Percentiles rank a stretch among this genome's conserved stretches.
Conservation (phyloP, 2,888 invertebrate species). For the Calameuta filiformis region DNA sequence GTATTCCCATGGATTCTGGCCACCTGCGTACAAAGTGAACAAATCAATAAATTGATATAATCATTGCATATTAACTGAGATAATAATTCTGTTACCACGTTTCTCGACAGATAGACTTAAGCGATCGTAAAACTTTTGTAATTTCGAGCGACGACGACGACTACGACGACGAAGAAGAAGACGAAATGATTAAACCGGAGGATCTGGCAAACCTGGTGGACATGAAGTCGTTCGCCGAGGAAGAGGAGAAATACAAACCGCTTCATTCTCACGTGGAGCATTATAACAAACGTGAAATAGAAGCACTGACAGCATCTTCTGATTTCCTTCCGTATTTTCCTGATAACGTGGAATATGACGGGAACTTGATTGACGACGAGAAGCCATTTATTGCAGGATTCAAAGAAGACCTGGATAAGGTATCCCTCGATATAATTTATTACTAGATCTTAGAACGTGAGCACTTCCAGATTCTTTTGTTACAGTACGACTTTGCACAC, state of each 20-base stretch:
- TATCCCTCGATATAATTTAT: constrained; percentile 9
- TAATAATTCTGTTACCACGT: background rate
- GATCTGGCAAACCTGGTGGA: constrained; percentile 43
- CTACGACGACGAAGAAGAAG: constrained; percentile 59
- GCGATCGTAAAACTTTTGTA: constrained; percentile 44
- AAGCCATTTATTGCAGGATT: constrained; percentile 49
- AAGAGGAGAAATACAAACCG: constrained; percentile 53
- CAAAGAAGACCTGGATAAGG: constrained; percentile 43
- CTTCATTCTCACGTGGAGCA: constrained; percentile 57
- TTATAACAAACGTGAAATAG: constrained; percentile 45
- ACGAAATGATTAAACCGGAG: constrained; percentile 61
- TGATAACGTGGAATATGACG: background rate
- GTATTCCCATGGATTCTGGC: constrained; percentile 27
- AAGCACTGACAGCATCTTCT: constrained; percentile 21
- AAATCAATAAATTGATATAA: background rate
- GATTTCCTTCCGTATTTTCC: background rate
- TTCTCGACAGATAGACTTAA: constrained; percentile 37
- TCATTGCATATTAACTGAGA: background rate
- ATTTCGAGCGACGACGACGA: constrained; percentile 56
- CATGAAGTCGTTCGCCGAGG: constrained; percentile 33
- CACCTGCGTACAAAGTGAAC: constrained; percentile 25
- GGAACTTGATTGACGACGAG: constrained; percentile 18
- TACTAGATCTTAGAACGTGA: background rate
- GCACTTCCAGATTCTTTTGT: background rate
- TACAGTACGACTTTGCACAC: constrained; percentile 20